Evolutionary conservation across 2,113 vertebrate genomes (phyloP), one percentile per base, ranked within the genome.

Genomic region (Pandion haliaetus): DNA sequence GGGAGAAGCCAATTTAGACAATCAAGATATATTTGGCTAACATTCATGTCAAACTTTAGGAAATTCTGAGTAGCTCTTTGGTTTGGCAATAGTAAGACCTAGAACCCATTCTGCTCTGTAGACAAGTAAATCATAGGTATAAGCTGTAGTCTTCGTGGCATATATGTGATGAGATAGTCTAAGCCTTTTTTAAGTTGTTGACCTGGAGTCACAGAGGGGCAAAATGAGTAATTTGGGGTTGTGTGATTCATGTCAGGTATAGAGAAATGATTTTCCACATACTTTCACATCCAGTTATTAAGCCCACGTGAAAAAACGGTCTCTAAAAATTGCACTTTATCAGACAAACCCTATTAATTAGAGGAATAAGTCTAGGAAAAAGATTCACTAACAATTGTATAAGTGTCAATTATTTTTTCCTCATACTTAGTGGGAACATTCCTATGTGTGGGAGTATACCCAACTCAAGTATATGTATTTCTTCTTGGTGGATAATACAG

Each of bases 331-430:
- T 40, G 36, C 42, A 19, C 42, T 95, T 74, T 82, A 87, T 93
- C 86, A 90, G 74, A 65, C 44, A 49, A 55, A 32, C 9, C 71
- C 59, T 88, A 26, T 96, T 92, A 95, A 94, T 96, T 94, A 93
- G 50, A 72, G 55, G 90, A 59, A 40, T 88, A 94, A 86, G 65
- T 59, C 79, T 88, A 82, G 67, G 67, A 29, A 24, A 93, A 94
- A 80, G 31, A 58, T 17, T 91, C 65, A 32, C 42, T 47, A 87
- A 82, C 86, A 82, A 34, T 77, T 82, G 85, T 93, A 72, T 93
- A 93, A 92, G 85, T 96, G 95, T 95, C 93, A 90, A 77, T 96
- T 97, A 85, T 93, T 91, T 95, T 79, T 57, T 42, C 83, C 63
- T 93, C 74, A 10, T 45, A 31, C 87, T 87, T 94, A 66, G 45